Evolutionary conservation across 2,797 vertebrate genomes (phyloP).

Genomic region (Acomys russatus): DNA sequence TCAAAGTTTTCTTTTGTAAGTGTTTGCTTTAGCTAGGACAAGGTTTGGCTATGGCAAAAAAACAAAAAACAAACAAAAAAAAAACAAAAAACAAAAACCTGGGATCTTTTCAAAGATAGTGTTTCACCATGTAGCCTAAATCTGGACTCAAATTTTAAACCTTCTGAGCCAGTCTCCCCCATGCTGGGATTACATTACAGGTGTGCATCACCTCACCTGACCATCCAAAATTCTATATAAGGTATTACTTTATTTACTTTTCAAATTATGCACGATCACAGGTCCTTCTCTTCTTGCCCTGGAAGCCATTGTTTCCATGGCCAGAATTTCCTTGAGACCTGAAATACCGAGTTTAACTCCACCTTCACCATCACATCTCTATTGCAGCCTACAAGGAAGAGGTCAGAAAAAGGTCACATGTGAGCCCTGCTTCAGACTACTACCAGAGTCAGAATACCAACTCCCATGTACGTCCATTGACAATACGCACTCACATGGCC

Average conservation of each 20-base stretch:
- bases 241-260: not conserved
- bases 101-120: not conserved
- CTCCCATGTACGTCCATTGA: not conserved
- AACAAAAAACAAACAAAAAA: no score
- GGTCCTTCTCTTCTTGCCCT: not conserved
- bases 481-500: not conserved
- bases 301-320: not conserved
- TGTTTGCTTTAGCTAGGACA: not conserved
- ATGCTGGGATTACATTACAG: not conserved
- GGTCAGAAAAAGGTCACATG: not conserved
- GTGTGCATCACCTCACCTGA: no score
- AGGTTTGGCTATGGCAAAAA: not conserved
- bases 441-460: not conserved
- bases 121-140: not conserved
- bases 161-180: not conserved
- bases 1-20: conserved; percentile 38
- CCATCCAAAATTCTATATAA: not conserved
- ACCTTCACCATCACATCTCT: not conserved
- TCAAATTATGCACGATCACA: not conserved
- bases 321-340: not conserved
- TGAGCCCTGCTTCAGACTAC: not conserved
- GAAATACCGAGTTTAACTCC: not conserved
- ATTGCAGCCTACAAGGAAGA: not conserved
- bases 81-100: not conserved
- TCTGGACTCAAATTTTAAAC: not conserved